Evolutionary conservation across 2,888 invertebrate species (phyloP).

Genomic region (Tubiluchus corallicola): DNA sequence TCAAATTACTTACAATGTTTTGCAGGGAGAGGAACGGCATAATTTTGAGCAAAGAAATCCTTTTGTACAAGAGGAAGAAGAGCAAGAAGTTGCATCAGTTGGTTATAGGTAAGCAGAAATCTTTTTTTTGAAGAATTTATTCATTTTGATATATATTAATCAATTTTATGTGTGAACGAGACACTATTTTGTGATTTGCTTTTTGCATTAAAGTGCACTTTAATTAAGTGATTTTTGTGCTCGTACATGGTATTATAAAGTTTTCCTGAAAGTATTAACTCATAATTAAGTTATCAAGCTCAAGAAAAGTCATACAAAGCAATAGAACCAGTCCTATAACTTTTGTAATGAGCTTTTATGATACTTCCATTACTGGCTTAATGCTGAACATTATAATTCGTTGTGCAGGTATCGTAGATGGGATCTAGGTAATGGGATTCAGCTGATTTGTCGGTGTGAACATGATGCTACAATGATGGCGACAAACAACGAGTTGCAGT

Average conservation of each 20-base stretch:
- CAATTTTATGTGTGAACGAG: not conserved
- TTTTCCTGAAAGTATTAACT: too few species aligned
- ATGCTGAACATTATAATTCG: too few species aligned
- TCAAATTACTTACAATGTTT: too few species aligned
- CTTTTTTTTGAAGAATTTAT: not conserved
- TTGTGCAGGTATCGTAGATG: slow-evolving; percentile 75
- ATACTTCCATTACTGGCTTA: too few species aligned
- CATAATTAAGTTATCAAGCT: too few species aligned
- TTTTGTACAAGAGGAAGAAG: slow-evolving; percentile 73
- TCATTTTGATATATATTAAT: not conserved
- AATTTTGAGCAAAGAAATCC: slow-evolving; percentile 82
- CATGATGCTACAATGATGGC: slow-evolving; percentile 71
- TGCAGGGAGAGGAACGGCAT: slow-evolving; percentile 60
- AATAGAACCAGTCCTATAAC: too few species aligned
- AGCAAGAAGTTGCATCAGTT: slow-evolving; percentile 75
- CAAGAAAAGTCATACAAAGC: too few species aligned
- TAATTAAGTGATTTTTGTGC: too few species aligned
- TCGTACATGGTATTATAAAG: too few species aligned
- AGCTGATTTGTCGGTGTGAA: slow-evolving; percentile 80
- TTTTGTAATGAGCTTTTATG: too few species aligned
- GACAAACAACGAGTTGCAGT: slow-evolving; percentile 58
- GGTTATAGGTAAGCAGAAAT: slow-evolving; percentile 47
- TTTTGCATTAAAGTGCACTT: too few species aligned
- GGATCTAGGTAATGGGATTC: slow-evolving; percentile 81
- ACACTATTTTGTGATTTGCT: too few species aligned